phyloP scores from a whole-genome alignment of 23 tunicate species.

The Ciona savignyi region DNA sequence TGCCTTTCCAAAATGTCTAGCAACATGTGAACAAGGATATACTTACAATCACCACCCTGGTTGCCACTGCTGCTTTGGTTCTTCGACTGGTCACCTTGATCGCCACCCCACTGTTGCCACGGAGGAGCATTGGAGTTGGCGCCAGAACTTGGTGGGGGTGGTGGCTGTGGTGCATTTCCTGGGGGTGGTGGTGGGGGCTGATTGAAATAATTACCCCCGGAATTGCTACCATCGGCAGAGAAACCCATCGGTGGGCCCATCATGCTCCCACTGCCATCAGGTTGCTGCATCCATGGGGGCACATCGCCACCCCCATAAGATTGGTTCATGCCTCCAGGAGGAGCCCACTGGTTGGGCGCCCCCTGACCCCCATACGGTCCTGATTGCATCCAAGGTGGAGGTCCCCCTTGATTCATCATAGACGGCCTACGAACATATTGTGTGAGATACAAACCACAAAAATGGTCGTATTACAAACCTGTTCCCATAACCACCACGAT shows the following conservation, averaged over 20 bases:
- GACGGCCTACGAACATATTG: conserved; percentile 1
- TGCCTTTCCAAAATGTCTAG: too few species aligned
- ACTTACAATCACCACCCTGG: neutral
- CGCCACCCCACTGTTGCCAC: conserved; percentile 30
- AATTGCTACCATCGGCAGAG: neutral
- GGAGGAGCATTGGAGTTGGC: conserved; percentile 14
- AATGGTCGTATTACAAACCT: conserved; percentile 15
- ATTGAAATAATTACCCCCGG: conserved; percentile 46
- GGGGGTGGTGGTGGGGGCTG: conserved; percentile 97
- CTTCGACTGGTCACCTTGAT: conserved; percentile 10
- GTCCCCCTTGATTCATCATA: conserved; percentile 30
- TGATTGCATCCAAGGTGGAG: conserved; percentile 57
- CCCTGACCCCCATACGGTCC: conserved; percentile 13
- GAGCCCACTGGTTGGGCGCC: conserved; percentile 38
- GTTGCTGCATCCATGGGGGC: conserved; percentile 28
- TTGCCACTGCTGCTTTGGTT: neutral
- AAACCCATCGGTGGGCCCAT: conserved; percentile 18
- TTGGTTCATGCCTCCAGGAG: conserved; percentile 10
- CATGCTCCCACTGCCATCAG: conserved; percentile 14
- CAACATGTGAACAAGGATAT: too few species aligned
- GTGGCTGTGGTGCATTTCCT: conserved; percentile 58
- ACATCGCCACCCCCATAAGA: conserved; percentile 2
- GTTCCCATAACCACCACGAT: neutral
- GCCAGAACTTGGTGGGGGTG: conserved; percentile 59
- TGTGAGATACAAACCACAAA: too few species aligned